A percentile compares a stretch with the other conserved stretches of the same genome.
Evolutionary conservation across 2,888 invertebrate genomes (phyloP).

Genomic region (Trichacis sp.): DNA sequence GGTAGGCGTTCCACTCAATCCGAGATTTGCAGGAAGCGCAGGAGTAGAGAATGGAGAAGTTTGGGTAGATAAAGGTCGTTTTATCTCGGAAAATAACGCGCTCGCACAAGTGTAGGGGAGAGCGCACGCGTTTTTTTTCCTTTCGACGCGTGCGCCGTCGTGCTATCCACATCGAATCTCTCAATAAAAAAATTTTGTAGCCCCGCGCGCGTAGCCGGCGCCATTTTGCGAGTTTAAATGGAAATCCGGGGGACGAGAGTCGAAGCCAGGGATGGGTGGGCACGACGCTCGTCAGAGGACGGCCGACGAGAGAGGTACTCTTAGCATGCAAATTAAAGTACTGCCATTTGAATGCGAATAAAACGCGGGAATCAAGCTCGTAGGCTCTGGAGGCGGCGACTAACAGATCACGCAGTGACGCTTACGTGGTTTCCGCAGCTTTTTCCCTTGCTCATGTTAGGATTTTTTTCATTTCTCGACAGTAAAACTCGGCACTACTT

Average conservation of each 20-base stretch:
- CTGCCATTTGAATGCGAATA: constrained; percentile 69
- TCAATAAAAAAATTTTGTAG: constrained; percentile 69
- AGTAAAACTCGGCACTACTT: no score
- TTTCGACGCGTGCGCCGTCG: constrained; percentile 36
- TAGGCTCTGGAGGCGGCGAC: constrained; percentile 43
- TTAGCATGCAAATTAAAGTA: constrained; percentile 70
- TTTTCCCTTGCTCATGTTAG: no score
- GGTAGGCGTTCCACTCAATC: constrained; percentile 22
- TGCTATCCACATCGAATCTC: constrained; percentile 67
- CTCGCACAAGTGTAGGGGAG: constrained; percentile 14
- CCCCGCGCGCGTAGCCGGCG: constrained; percentile 66
- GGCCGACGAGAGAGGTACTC: constrained; percentile 57
- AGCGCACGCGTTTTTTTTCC: no score
- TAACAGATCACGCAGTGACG: constrained; percentile 58
- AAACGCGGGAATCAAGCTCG: constrained; percentile 55
- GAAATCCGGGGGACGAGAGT: constrained; percentile 59
- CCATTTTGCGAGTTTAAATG: constrained; percentile 70
- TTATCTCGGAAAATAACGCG: constrained; percentile 60
- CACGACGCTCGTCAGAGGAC: constrained; percentile 45
- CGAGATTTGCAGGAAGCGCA: constrained; percentile 33
- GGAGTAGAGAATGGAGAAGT: constrained; percentile 32
- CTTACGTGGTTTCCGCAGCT: constrained; percentile 19
- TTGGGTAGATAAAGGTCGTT: constrained; percentile 59
- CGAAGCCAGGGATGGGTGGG: constrained; percentile 41
- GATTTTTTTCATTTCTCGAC: no score